A percentile compares a stretch with the other conserved stretches of the same genome.
Conservation (phyloP, 2,797 vertebrate species). For the Heteromormyrus szaboi region DNA sequence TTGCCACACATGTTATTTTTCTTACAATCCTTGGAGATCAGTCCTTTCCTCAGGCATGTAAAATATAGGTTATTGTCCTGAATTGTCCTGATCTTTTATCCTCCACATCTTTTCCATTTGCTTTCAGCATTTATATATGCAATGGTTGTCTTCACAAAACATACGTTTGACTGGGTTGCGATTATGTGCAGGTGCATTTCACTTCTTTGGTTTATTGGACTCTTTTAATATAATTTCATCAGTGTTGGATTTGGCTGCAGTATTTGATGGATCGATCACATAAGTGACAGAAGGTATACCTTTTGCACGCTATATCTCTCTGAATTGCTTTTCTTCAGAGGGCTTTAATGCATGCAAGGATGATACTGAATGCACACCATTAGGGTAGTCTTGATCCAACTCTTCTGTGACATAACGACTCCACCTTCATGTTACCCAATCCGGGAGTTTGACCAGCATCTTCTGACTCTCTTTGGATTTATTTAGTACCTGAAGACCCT, state of each 20-base stretch:
- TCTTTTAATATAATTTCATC: background rate
- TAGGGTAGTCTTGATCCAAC: background rate
- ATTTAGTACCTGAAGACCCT: background rate
- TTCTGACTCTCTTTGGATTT: background rate
- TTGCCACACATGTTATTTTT: background rate
- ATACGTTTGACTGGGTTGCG: background rate
- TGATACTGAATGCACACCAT: background rate
- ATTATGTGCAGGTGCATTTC: background rate
- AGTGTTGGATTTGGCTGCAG: background rate
- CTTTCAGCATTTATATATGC: background rate
- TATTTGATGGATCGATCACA: background rate
- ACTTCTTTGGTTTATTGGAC: background rate
- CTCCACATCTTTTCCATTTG: background rate
- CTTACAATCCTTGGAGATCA: background rate
- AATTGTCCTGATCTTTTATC: background rate
- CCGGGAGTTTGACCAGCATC: background rate
- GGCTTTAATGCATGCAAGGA: background rate
- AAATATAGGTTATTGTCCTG: background rate
- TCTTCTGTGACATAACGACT: background rate
- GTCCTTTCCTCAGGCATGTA: background rate
- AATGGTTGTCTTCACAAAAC: background rate
- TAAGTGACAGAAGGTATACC: background rate
- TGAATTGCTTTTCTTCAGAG: background rate
- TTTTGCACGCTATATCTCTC: background rate
- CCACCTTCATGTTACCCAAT: background rate